Percentiles rank a stretch among this genome's conserved stretches.
Evolutionary conservation across 2,888 invertebrate species (phyloP).

Genomic region (Dolichomitus sp.): DNA sequence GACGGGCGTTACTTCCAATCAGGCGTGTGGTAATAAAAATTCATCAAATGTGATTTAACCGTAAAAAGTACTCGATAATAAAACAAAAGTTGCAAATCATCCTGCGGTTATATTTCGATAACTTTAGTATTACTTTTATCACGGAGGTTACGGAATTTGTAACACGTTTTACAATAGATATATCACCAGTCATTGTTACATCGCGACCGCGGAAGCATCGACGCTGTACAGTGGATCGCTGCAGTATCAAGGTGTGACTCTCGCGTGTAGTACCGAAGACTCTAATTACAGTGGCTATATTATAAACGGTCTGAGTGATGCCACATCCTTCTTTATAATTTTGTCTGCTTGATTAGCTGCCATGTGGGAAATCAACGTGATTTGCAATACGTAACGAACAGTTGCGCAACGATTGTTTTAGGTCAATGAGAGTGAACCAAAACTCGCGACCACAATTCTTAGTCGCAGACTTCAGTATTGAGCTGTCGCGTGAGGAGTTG

Average conservation of each 20-base stretch:
- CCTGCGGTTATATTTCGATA: conserved; percentile 24
- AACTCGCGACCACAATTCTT: conserved; percentile 24
- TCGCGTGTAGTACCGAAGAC: not conserved
- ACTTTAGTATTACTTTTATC: conserved; percentile 55
- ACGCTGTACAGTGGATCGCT: conserved; percentile 75
- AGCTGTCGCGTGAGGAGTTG: conserved; percentile 68
- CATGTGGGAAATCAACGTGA: conserved; percentile 7
- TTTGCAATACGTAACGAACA: conserved; percentile 19
- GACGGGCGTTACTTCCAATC: conserved; percentile 46
- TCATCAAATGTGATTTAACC: conserved; percentile 21
- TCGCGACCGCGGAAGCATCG: conserved; percentile 63
- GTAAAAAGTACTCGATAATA: conserved; percentile 36
- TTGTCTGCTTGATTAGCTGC: not conserved
- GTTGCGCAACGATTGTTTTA: conserved; percentile 21
- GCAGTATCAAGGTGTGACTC: conserved; percentile 39
- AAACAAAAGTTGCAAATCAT: conserved; percentile 20
- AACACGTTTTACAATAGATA: conserved; percentile 55
- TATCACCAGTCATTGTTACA: conserved; percentile 63
- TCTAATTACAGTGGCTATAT: not conserved
- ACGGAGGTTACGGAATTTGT: conserved; percentile 70
- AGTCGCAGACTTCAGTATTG: conserved; percentile 54
- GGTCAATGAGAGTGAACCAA: conserved; percentile 19
- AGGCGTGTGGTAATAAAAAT: conserved; percentile 19
- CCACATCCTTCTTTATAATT: not conserved
- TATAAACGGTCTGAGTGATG: not conserved